phyloP scores from a whole-genome alignment of 2,113 vertebrate species.

The Bagarius yarrelli region DNA sequence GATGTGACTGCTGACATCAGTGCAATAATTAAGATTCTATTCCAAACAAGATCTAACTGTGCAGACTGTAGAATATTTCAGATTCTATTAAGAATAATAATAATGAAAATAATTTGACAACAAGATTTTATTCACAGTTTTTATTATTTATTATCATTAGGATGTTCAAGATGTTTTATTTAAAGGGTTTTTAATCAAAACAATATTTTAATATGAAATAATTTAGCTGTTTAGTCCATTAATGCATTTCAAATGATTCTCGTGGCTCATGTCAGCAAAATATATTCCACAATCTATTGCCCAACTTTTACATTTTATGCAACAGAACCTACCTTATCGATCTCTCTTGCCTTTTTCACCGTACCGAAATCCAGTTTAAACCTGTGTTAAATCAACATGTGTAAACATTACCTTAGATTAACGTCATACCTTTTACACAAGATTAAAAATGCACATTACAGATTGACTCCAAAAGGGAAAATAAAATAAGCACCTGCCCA shows the following conservation, averaged over 20 bases:
- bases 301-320: background rate
- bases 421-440: background rate
- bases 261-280: too few relatives aligned
- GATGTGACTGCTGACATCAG: background rate
- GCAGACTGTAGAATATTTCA: background rate
- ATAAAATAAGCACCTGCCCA: constrained; percentile 79
- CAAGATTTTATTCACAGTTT: too few relatives aligned
- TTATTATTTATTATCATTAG: too few relatives aligned
- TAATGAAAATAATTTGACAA: too few relatives aligned
- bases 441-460: background rate
- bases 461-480: constrained; percentile 7
- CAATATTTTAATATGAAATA: background rate
- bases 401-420: background rate
- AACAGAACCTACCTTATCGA: constrained; percentile 80
- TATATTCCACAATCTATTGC: too few relatives aligned
- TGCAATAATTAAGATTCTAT: background rate
- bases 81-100: background rate
- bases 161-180: too few relatives aligned
- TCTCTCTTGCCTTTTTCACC: constrained; percentile 80
- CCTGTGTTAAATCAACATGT: constrained; percentile 61
- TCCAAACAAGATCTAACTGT: background rate
- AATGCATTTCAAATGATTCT: background rate
- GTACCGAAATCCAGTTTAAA: constrained; percentile 82
- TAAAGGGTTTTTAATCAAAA: too few relatives aligned
- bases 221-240: background rate